Base-by-base conservation (phyloP, 2,113 vertebrate species). In the Cottus gobio region DNA sequence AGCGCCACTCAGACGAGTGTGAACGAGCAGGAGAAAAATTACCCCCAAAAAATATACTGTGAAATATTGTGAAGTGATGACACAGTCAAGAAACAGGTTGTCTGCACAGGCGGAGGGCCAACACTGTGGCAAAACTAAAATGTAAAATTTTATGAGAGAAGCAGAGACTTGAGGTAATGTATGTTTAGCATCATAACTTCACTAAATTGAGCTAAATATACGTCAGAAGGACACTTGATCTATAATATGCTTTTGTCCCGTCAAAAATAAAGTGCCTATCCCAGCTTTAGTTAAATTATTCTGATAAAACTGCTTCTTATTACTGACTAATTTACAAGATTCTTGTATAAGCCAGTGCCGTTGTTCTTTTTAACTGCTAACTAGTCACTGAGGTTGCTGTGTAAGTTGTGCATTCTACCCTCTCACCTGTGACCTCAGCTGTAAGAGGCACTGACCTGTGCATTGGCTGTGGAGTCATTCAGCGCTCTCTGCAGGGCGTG, bases 401-500 rank as follows among this genome's bases (percentile, higher is more conserved):
- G 22, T 46, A 9, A 64, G 30, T 4, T 42, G 26, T 36, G 26
- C n/a, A 62, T 18, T 63, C 7, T 1, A 46, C 24, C 15, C 31
- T 34, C 4, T 50, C 8, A 26, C 24, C 12, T 65, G 24, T 30
- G 28, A 30, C 3, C 28, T 18, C 2, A 7, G 36, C 22, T 44
- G 42, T 42, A 57, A 48, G 34, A 48, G 5, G 20, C 0, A 18
- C 96, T 94, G 90, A 99, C 97, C 91, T 98, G 96, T 58, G 95
- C 95, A 0, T 78, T 89, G 77, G 96, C 85, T 0, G 80, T 93
- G 86, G 93, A 96, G 94, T 93, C 94, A 24, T 95, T 97, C 89
- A 98, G 96, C 15, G 97, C 97, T 89, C 95, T 95, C 92, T 96
- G 95, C 86, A 99, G 82, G 0, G 94, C 95, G 34, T 96, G 96